Evolutionary conservation across 2,113 vertebrate genomes (phyloP).

Genomic region (Buteo buteo): DNA sequence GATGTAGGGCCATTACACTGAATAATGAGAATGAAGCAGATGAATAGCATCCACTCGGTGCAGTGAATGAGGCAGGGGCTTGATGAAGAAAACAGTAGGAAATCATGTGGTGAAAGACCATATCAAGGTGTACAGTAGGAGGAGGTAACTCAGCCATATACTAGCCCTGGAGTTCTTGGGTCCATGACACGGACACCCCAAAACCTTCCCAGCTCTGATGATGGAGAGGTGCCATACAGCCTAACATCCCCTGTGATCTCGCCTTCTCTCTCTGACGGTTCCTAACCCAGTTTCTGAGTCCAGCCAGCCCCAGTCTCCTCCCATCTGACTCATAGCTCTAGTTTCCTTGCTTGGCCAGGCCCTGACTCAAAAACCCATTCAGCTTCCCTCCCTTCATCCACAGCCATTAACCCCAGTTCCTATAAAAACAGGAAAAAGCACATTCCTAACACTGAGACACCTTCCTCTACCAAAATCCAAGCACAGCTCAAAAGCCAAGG

Average conservation of each 20-base stretch:
- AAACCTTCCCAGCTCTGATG: background rate
- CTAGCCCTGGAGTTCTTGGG: background rate
- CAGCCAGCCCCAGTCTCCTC: slow-evolving; percentile 24
- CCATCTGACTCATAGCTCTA: slow-evolving; percentile 51
- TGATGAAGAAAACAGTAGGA: background rate
- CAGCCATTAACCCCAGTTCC: slow-evolving; percentile 45
- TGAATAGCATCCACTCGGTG: slow-evolving; percentile 1
- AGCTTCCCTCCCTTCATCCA: slow-evolving; percentile 50
- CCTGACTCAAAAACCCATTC: slow-evolving; percentile 7
- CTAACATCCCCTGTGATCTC: background rate
- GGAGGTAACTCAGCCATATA: background rate
- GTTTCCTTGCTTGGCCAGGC: slow-evolving; percentile 17
- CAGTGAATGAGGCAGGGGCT: background rate
- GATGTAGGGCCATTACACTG: slow-evolving; percentile 45
- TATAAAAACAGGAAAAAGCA: slow-evolving; percentile 66
- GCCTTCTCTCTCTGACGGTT: background rate
- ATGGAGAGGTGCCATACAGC: background rate
- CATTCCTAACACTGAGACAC: slow-evolving; percentile 47
- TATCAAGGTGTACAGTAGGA: background rate
- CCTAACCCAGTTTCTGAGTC: background rate
- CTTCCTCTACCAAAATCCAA: slow-evolving; percentile 45
- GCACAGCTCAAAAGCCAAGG: background rate
- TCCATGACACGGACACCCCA: background rate
- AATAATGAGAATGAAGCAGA: slow-evolving; percentile 41
- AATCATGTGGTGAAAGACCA: background rate